Percentiles rank a stretch among this genome's conserved stretches.
These are phyloP conservation scores for Mohoua ochrocephala DNA, from an alignment of 2,113 vertebrate species.

Conservation along the genomic window DNA sequence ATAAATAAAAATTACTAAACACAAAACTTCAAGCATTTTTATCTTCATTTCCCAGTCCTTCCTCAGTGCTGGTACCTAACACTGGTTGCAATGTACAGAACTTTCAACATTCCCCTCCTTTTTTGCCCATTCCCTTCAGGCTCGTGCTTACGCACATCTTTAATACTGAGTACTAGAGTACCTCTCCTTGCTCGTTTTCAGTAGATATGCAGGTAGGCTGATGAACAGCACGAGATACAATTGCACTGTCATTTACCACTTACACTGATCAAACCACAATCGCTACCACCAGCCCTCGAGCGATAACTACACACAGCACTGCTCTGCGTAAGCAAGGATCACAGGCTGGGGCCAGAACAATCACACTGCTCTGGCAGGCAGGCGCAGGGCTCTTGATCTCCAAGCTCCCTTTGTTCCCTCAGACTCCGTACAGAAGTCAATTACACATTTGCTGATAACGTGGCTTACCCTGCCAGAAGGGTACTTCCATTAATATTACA, in stretches of 20 bases:
- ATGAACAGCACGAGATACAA: neutral
- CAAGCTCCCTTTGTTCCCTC: neutral
- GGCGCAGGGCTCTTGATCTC: neutral
- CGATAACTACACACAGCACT: neutral
- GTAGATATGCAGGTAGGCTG: neutral
- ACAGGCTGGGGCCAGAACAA: neutral
- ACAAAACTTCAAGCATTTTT: neutral
- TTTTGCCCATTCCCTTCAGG: neutral
- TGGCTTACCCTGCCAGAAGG: neutral
- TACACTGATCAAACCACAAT: neutral
- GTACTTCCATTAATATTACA: constrained; percentile 3
- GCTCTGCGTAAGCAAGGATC: neutral
- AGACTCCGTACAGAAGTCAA: neutral
- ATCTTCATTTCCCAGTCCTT: neutral
- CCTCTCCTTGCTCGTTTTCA: neutral
- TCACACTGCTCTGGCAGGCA: neutral
- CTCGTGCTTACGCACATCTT: accelerated
- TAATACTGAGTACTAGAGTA: neutral
- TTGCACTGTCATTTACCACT: neutral
- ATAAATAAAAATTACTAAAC: neutral
- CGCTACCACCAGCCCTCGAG: neutral
- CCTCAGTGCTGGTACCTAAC: neutral
- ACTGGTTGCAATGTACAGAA: accelerated
- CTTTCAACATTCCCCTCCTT: neutral
- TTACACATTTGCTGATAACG: neutral